Base-by-base conservation (phyloP, 2,797 vertebrate species). In the Lindbergichthys nudifrons region DNA sequence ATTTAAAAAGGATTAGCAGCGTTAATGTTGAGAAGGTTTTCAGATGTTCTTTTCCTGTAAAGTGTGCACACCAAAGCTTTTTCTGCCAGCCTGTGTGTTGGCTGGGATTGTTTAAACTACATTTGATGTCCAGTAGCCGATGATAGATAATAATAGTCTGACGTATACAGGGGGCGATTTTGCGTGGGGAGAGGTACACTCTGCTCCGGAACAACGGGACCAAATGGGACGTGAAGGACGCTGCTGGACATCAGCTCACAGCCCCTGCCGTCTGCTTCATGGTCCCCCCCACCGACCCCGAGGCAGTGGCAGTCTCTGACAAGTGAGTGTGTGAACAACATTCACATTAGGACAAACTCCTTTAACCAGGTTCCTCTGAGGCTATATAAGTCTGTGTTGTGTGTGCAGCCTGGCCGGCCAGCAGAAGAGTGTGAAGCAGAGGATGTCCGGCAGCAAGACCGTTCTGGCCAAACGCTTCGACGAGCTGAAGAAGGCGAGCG, bases 191-290 rank as follows among this genome's bases (percentile, higher is more conserved):
- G 45, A 92, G 81, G 62, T 99, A 99, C 94, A 97, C 94, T 10
- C 94, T 99, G 77, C 95, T 95, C 72, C 94, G 92, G 42, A 98
- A 96, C 92, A 95, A 90, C 0, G 95, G 95, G 1, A 58, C 92
- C 16, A 77, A 91, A 75, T 99, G 98, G 98, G 96, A 98, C 2
- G 94, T 99, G 76, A 95, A 95, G 1, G 96, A 99, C 47, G 63
- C 90, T 0, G 52, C 90, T 0, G 97, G 97, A 46, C 96, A 73
- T 52, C 94, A 92, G 43, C 26, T 96, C 81, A 94, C 83, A 0
- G 96, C 95, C n/a, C 98, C 98, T 0, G 97, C 92, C 0, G 91
- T 98, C 77, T 99, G 98, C 90, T 99, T 99, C 91, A 90, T 97
- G 84, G 95, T 98, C 42, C 98, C 97, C 1, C 98, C 98, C 0